Evolutionary conservation across 2,797 vertebrate genomes (phyloP), one percentile per base, ranked within the genome.

Genomic region (Delichon dasypus): DNA sequence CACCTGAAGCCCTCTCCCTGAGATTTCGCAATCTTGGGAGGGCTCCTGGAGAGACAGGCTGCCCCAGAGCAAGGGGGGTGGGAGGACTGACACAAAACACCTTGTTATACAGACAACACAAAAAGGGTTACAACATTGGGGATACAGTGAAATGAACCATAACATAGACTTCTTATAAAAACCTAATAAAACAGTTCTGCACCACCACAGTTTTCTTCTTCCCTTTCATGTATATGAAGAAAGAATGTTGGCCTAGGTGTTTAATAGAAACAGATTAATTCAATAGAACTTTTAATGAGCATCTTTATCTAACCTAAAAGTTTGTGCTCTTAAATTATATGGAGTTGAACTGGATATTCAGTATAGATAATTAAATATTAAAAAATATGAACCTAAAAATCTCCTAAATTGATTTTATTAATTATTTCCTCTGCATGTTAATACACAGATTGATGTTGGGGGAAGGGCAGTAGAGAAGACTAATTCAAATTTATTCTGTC

Each of bases 401-500:
- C 14, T 88, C 30, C 73, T 48, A 83, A 72, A 3, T 1, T 81
- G 40, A 50, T 83, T 70, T 79, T 90, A 44, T 23, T 78, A 70
- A 65, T 68, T 75, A 25, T 29, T 5, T 27, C 8, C 2, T 5
- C 20, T 78, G 12, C 3, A 22, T 53, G 13, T 88, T 74, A 64
- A 60, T 53, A 19, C 5, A 61, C 30, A 72, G 3, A 60, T 44
- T 80, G 42, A 61, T 68, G 61, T 5, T 38, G 13, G 3, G 16
- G 3, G 2, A 0, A 34, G 7, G 9, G 13, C 3, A 57, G 1
- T 2, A 50, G 2, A 81, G 11, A 66, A 76, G 60, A 57, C 3
- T 32, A 47, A 53, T 67, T 86, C 5, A 64, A 16, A 11, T 66
- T 72, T 78, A 55, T 72, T 68, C 25, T 84, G 40, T 67, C 5